Evolutionary conservation across 2,888 invertebrate genomes (phyloP).

Genomic region (Ctena decussata): DNA sequence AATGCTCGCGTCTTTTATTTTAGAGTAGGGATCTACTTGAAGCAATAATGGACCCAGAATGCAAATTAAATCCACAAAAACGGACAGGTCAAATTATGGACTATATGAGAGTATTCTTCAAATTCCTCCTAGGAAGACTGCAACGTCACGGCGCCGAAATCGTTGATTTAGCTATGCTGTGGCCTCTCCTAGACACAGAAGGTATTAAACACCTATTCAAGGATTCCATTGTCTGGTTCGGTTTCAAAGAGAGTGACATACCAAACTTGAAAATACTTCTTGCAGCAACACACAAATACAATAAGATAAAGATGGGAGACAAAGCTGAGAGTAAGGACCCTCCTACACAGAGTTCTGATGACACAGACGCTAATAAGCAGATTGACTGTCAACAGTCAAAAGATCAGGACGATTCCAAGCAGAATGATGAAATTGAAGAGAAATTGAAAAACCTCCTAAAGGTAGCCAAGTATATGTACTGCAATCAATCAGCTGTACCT

Average conservation of each 20-base stretch:
- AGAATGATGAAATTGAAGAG: too few species aligned
- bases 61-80: too few species aligned
- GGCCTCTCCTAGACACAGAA: slow-evolving; percentile 53
- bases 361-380: too few species aligned
- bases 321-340: too few species aligned
- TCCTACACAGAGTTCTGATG: too few species aligned
- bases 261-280: slow-evolving; percentile 33
- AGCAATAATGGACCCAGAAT: slow-evolving; percentile 22
- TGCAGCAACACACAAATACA: slow-evolving; percentile 42
- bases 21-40: slow-evolving; percentile 60
- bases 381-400: too few species aligned
- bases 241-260: slow-evolving; percentile 40
- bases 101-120: slow-evolving; percentile 61
- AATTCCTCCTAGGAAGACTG: slow-evolving; percentile 54
- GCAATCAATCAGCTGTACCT: background rate
- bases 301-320: slow-evolving; percentile 5
- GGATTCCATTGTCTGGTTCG: slow-evolving; percentile 39
- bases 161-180: slow-evolving; percentile 59
- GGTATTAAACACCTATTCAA: slow-evolving; percentile 38
- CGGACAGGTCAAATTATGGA: slow-evolving; percentile 37
- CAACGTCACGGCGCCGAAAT: slow-evolving; percentile 40
- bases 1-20: too few species aligned
- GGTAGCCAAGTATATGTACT: background rate
- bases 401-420: background rate
- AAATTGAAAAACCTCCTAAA: background rate